These are phyloP conservation scores for Bombus impatiens DNA, from an alignment of 1,140 invertebrate species.

Conservation along the genomic window DNA sequence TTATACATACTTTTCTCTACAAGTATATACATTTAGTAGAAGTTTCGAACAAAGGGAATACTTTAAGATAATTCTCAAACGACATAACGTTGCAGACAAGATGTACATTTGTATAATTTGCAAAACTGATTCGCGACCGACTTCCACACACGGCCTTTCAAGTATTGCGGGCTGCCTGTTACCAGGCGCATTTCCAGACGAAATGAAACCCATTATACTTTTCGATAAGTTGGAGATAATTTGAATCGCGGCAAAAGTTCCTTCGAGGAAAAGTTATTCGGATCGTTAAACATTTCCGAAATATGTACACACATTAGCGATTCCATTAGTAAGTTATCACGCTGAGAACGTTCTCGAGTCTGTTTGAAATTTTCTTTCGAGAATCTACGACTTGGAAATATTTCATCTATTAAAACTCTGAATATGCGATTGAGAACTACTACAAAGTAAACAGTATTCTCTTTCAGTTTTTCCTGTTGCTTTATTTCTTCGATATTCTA, in stretches of 20 bases:
- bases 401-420: neutral
- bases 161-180: neutral
- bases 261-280: neutral
- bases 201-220: slow-evolving; percentile 13
- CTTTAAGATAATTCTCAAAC: neutral
- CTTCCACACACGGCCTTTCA: neutral
- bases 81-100: neutral
- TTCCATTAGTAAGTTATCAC: neutral
- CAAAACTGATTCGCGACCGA: neutral
- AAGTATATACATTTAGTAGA: neutral
- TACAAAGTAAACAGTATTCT: neutral
- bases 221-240: slow-evolving; percentile 19
- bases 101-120: neutral
- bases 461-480: neutral
- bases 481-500: too few species aligned
- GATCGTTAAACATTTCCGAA: neutral
- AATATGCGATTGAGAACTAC: neutral
- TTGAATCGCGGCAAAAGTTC: neutral
- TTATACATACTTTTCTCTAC: neutral
- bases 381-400: neutral
- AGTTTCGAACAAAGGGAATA: neutral
- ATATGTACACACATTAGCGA: slow-evolving; percentile 3
- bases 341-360: neutral
- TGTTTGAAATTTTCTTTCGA: neutral
- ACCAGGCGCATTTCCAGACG: neutral